Evolutionary conservation across 2,888 invertebrate species (phyloP).

Genomic region (Drosophila maculinotata): DNA sequence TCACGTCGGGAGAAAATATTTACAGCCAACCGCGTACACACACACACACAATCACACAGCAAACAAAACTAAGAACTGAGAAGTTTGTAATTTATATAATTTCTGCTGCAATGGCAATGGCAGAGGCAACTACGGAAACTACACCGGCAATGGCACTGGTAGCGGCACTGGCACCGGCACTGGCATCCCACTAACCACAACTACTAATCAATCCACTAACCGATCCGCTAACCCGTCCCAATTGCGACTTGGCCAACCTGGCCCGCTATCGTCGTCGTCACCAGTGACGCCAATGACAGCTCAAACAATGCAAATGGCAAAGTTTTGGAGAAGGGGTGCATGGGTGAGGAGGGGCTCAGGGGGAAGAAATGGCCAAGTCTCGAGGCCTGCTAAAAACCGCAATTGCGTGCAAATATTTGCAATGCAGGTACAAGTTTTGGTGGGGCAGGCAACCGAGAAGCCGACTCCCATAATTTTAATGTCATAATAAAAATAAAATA

Average conservation of each 20-base stretch:
- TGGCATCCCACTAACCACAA: slow-evolving; percentile 21
- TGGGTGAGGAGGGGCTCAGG: background rate
- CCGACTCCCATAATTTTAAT: slow-evolving; percentile 79
- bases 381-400: slow-evolving; percentile 70
- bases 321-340: slow-evolving; percentile 33
- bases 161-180: slow-evolving; percentile 5
- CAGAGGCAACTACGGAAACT: slow-evolving; percentile 13
- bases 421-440: slow-evolving; percentile 68
- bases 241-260: background rate
- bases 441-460: slow-evolving; percentile 51
- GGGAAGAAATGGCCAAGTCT: slow-evolving; percentile 28
- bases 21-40: slow-evolving; percentile 27
- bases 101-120: slow-evolving; percentile 59
- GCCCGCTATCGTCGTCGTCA: slow-evolving; percentile 5
- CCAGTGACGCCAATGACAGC: slow-evolving; percentile 63
- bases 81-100: slow-evolving; percentile 80
- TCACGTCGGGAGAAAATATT: slow-evolving; percentile 69
- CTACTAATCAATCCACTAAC: slow-evolving; percentile 57
- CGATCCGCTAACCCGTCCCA: slow-evolving; percentile 35
- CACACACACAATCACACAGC: slow-evolving; percentile 17
- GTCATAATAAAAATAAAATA: slow-evolving; percentile 73
- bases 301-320: slow-evolving; percentile 74
- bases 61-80: slow-evolving; percentile 54
- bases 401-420: slow-evolving; percentile 82
- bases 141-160: slow-evolving; percentile 34